phyloP scores from a whole-genome alignment of 2,888 invertebrate genomes.

The Stegana nigrithorax region DNA sequence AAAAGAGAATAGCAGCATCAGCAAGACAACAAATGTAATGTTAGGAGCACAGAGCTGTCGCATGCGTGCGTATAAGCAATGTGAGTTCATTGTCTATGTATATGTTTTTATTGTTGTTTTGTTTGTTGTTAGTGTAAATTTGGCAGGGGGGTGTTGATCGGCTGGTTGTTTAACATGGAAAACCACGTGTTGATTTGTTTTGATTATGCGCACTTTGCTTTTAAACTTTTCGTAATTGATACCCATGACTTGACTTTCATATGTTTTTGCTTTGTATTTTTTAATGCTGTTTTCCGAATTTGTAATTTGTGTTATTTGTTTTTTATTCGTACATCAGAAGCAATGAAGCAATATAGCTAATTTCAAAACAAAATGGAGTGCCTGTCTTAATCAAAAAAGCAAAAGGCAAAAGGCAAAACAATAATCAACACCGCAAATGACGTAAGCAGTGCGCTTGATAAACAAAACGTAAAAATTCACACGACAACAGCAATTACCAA shows the following conservation, averaged over 20 bases:
- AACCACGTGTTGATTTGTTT: constrained; percentile 69
- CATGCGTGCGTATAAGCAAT: no score
- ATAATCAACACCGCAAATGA: neutral
- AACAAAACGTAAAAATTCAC: no score
- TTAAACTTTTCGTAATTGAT: constrained; percentile 35
- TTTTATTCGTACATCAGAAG: neutral
- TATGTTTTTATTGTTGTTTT: no score
- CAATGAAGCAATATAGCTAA: neutral
- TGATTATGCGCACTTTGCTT: constrained; percentile 64
- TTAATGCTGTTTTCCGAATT: neutral
- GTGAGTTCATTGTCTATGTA: no score
- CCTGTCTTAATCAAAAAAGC: no score
- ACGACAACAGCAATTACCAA: no score
- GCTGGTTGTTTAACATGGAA: constrained; percentile 39
- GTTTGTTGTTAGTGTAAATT: neutral
- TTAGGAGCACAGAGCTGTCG: no score
- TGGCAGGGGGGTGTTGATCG: neutral
- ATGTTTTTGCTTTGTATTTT: neutral
- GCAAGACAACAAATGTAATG: no score
- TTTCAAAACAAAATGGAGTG: no score
- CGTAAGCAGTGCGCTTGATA: no score
- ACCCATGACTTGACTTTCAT: neutral
- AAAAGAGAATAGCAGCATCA: no score
- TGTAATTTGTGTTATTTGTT: neutral
- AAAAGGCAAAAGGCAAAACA: no score